Base-by-base conservation (phyloP, 2,113 vertebrate genomes). In the Shinisaurus crocodilurus region DNA sequence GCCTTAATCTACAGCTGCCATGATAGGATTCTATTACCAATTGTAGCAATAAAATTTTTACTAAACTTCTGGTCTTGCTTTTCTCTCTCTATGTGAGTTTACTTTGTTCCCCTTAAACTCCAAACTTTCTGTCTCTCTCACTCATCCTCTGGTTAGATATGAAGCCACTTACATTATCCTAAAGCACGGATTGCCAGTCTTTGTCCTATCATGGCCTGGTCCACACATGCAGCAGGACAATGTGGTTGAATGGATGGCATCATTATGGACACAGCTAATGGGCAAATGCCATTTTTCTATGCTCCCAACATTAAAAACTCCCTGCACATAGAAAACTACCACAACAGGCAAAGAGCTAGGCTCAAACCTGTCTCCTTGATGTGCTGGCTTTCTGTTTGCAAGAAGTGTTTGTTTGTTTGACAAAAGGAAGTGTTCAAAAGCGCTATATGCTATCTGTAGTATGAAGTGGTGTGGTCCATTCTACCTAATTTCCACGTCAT, bases 1-100 rank as follows among this genome's bases (percentile, higher is more conserved):
- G 23, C 90, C 85, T 60, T 87, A 91, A 87, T 91, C 69, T 87
- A 87, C 79, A 90, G 79, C 50, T 87, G 79, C 85, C 70, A 76
- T 82, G 76, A 63, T 63, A 82, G 50, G 37, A 63, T 77, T 67
- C n/a, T 82, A 82, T 74, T 83, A 82, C 70, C 76, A 37, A 72
- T 86, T 27, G 37, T 45, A 45, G 37, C 37, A 34, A 90, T 80
- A 81, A 69, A 57, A 57, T 43, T 90, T 86, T 90, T 85, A 69
- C 75, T 86, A 63, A 80, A 75, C 81, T 76, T 87, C 85, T 82
- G 70, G 88, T 83, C 45, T 20, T 69, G 57, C 23, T 87, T 91
- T 79, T 81, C n/a, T 80, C n/a, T 87, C 54, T 76, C 18, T 63
- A 69, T 45, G 69, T 15, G 40, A 89, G 50, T 89, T 89, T 83